Evolutionary conservation across 2,888 invertebrate genomes (phyloP).

Genomic region (Bhutanitis thaidina): DNA sequence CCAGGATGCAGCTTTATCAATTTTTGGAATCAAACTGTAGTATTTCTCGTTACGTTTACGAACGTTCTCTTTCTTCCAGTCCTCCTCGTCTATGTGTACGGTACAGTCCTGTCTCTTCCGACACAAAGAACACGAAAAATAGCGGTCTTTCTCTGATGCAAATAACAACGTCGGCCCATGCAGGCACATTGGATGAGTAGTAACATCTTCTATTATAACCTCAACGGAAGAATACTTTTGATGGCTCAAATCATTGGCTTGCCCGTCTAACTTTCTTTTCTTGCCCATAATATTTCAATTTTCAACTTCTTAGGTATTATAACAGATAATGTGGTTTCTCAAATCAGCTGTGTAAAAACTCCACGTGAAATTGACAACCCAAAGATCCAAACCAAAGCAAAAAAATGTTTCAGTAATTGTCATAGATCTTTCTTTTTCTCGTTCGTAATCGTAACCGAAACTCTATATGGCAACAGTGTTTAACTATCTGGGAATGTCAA

Average conservation of each 20-base stretch:
- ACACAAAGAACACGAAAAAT: slow-evolving; percentile 91
- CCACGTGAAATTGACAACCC: too few relatives aligned
- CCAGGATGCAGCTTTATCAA: slow-evolving; percentile 77
- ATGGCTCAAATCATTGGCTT: slow-evolving; percentile 1
- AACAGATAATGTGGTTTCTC: too few relatives aligned
- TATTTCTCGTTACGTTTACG: slow-evolving; percentile 68
- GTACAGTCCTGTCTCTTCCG: slow-evolving; percentile 88
- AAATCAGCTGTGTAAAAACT: too few relatives aligned
- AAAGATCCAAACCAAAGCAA: too few relatives aligned
- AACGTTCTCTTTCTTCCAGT: slow-evolving; percentile 73
- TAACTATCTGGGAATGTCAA: too few relatives aligned
- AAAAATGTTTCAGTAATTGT: too few relatives aligned
- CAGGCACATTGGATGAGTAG: slow-evolving; percentile 84
- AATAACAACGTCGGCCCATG: slow-evolving; percentile 90
- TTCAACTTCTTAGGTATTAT: too few relatives aligned
- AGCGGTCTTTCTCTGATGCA: slow-evolving; percentile 78
- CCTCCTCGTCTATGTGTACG: slow-evolving; percentile 81
- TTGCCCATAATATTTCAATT: slow-evolving; percentile 43
- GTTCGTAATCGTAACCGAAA: too few relatives aligned
- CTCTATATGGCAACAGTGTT: too few relatives aligned
- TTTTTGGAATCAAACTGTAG: slow-evolving; percentile 61
- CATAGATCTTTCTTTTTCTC: too few relatives aligned
- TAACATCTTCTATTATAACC: slow-evolving; percentile 78
- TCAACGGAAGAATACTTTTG: slow-evolving; percentile 57
- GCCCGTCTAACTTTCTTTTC: slow-evolving; percentile 48